These are phyloP conservation scores for Trichogramma evanescens DNA, from an alignment of 2,888 invertebrate species.

Conservation along the genomic window DNA sequence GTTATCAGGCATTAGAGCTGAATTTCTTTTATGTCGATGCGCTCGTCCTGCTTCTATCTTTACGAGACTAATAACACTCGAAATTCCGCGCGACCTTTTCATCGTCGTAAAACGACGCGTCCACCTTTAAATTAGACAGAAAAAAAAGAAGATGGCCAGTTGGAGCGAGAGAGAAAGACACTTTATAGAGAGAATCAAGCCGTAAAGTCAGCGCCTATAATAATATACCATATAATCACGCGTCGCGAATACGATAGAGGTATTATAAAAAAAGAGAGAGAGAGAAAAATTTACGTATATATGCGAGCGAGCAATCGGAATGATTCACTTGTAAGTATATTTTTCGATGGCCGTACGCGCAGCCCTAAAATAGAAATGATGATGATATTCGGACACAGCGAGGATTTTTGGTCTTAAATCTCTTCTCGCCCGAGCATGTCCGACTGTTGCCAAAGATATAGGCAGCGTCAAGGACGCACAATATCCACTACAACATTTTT, in stretches of 20 bases:
- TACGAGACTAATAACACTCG: too few relatives aligned
- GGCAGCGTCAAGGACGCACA: constrained; percentile 13
- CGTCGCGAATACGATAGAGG: background rate
- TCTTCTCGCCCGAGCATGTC: constrained; percentile 13
- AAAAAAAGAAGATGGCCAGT: background rate
- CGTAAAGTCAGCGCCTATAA: background rate
- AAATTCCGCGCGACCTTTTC: too few relatives aligned
- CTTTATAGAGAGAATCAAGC: constrained; percentile 1
- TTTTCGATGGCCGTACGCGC: background rate
- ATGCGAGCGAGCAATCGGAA: background rate
- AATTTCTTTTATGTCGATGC: too few relatives aligned
- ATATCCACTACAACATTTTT: background rate
- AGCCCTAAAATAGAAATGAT: constrained; percentile 41
- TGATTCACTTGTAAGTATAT: constrained; percentile 29
- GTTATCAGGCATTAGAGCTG: too few relatives aligned
- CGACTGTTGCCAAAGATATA: too few relatives aligned
- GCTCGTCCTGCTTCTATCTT: too few relatives aligned
- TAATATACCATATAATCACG: background rate
- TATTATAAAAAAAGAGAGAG: background rate
- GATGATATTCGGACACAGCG: constrained; percentile 26
- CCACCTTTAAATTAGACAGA: background rate
- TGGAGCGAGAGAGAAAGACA: background rate
- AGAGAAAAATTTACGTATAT: too few relatives aligned
- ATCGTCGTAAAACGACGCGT: too few relatives aligned
- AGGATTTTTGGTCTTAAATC: constrained; percentile 29